A percentile compares a stretch with the other conserved stretches of the same genome.
phyloP scores from a whole-genome alignment of 1,140 invertebrate genomes.

The Dinoponera quadriceps region DNA sequence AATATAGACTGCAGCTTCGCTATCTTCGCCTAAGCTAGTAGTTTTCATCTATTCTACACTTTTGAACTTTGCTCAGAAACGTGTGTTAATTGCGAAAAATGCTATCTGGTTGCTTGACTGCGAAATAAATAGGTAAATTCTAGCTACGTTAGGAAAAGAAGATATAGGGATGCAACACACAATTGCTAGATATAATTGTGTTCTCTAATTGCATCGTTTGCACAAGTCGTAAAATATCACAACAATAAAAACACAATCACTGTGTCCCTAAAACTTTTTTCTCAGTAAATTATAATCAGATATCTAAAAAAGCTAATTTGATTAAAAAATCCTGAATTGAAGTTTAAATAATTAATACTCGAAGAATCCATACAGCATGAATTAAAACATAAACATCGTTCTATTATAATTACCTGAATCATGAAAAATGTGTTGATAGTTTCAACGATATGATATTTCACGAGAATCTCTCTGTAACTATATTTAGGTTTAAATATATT shows the following conservation, averaged over 20 bases:
- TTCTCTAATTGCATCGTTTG: slow-evolving; percentile 23
- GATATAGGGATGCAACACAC: slow-evolving; percentile 26
- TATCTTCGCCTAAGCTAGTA: slow-evolving; percentile 32
- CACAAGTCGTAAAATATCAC: slow-evolving; percentile 17
- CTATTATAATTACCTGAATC: too few relatives aligned
- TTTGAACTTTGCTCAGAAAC: slow-evolving; percentile 22
- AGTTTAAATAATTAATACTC: too few relatives aligned
- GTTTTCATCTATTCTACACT: slow-evolving; percentile 21
- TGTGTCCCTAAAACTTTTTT: neutral
- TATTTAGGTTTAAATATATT: too few relatives aligned
- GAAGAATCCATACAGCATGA: too few relatives aligned
- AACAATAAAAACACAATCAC: neutral
- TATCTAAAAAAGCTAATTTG: too few relatives aligned
- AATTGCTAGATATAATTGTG: slow-evolving; percentile 18
- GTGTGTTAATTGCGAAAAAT: slow-evolving; percentile 28
- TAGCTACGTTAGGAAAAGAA: slow-evolving; percentile 32
- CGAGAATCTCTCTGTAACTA: too few relatives aligned
- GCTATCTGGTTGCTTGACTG: slow-evolving; percentile 5
- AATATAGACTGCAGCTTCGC: neutral
- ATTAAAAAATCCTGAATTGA: too few relatives aligned
- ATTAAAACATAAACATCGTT: too few relatives aligned
- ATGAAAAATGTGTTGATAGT: too few relatives aligned
- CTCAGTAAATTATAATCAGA: neutral
- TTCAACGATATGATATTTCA: too few relatives aligned
- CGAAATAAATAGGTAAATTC: slow-evolving; percentile 12